Conservation (phyloP, 2,113 vertebrate species). For the Nerophis ophidion region DNA sequence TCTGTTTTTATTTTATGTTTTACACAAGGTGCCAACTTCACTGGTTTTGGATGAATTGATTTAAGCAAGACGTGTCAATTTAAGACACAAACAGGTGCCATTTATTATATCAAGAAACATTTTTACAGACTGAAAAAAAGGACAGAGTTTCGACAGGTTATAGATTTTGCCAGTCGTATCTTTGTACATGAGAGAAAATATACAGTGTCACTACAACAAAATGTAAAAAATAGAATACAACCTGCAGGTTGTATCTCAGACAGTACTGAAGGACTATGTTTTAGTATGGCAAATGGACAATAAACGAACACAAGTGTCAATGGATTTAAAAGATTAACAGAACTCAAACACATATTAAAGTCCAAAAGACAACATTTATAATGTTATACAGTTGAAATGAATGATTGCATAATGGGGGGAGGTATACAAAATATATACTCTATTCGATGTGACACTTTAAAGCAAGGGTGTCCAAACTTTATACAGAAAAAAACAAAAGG, state of each 20-base stretch:
- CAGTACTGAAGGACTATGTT: conserved; percentile 36
- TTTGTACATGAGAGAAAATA: conserved; percentile 73
- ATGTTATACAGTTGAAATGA: conserved; percentile 38
- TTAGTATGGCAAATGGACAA: background rate
- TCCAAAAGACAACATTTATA: too few species aligned
- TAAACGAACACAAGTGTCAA: background rate
- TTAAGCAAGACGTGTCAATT: background rate
- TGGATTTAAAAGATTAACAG: background rate
- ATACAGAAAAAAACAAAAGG: too few species aligned
- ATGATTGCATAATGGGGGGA: conserved; percentile 56
- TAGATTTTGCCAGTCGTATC: conserved; percentile 72
- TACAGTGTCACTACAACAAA: conserved; percentile 74
- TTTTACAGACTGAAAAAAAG: conserved; percentile 67
- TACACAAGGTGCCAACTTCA: too few species aligned
- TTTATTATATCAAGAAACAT: conserved; percentile 79
- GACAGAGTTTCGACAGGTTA: conserved; percentile 66
- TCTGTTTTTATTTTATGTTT: too few species aligned
- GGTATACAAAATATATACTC: too few species aligned
- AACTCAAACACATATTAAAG: too few species aligned
- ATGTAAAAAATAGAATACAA: conserved; percentile 67
- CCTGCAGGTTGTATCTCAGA: conserved; percentile 65
- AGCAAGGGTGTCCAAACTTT: too few species aligned
- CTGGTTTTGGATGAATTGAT: background rate
- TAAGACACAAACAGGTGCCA: conserved; percentile 66
- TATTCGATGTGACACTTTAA: too few species aligned